A percentile compares a stretch with the other conserved stretches of the same genome.
Evolutionary conservation across 1,140 invertebrate species (phyloP).

Genomic region (Neomicropteryx cornuta): DNA sequence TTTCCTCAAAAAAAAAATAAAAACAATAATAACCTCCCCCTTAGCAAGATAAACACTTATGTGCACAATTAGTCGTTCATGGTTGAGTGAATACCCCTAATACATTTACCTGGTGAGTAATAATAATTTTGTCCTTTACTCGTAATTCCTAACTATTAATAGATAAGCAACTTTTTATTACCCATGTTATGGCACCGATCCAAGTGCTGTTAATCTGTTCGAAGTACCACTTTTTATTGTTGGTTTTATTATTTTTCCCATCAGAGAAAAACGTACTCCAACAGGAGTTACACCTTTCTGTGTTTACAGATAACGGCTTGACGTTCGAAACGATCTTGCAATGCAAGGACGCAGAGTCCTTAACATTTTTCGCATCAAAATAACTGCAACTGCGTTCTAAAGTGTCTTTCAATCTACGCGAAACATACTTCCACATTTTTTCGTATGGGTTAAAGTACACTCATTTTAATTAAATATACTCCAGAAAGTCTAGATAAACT

Average conservation of each 20-base stretch:
- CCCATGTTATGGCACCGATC: slow-evolving; percentile 39
- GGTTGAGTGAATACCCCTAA: not conserved
- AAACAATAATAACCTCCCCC: slow-evolving; percentile 1
- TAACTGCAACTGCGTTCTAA: slow-evolving; percentile 31
- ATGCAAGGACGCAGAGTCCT: slow-evolving; percentile 23
- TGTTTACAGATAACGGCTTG: slow-evolving; percentile 15
- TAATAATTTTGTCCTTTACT: not conserved
- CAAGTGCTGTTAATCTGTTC: slow-evolving; percentile 31
- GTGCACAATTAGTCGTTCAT: not conserved
- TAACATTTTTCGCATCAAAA: slow-evolving; percentile 31
- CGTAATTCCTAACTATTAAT: not conserved
- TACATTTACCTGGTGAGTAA: slow-evolving; percentile 1
- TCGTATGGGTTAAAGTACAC: too few relatives aligned
- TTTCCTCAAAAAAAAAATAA: too few relatives aligned
- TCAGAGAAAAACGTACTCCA: too few relatives aligned
- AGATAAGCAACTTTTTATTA: slow-evolving; percentile 14
- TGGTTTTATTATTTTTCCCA: slow-evolving; percentile 22
- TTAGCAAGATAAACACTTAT: slow-evolving; percentile 4
- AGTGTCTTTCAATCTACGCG: slow-evolving; percentile 29
- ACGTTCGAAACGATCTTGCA: slow-evolving; percentile 20
- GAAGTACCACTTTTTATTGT: slow-evolving; percentile 29
- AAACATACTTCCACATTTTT: slow-evolving; percentile 37
- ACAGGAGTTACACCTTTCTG: not conserved
- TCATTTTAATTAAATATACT: too few relatives aligned
- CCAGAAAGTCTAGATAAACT: too few relatives aligned